Evolutionary conservation across 2,113 vertebrate species (phyloP), one percentile per base, ranked within the genome.

Genomic region (Phalacrocorax aristotelis): DNA sequence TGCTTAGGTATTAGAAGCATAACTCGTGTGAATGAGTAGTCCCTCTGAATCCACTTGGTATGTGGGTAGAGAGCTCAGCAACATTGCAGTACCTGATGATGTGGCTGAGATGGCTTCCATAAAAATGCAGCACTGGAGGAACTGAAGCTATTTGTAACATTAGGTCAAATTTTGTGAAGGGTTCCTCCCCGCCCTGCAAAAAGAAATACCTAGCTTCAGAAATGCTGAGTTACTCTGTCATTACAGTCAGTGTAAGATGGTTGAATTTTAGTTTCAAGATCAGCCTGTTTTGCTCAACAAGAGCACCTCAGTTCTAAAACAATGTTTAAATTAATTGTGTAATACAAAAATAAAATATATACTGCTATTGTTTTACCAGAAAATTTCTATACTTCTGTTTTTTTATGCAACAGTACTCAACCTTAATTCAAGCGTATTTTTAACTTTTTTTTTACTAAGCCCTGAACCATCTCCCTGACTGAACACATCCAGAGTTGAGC

Each of bases 21-120:
- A n/a, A 23, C 14, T 52, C 1, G 2, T 18, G 15, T 61, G 2
- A 44, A 48, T 4, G 15, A 44, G 13, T n/a, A 3, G 15, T 70
- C 29, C 38, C 14, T 75, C 38, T 64, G 38, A 51, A 17, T 27
- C 32, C 4, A 1, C 25, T 42, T 71, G 46, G 23, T 64, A 21
- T 5, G 1, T 6, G 26, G 75, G 19, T 10, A 32, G 30, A 51
- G 42, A 79, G 32, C 19, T 85, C 69, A 36, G 55, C 2, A 2
- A 29, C 6, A 7, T 15, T 81, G 32, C 8, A 6, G 49, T 68
- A 23, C 7, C 27, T 74, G 34, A 9, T 54, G 57, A 32, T 34
- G 48, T 51, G 42, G 32, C 22, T 64, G 70, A 71, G 44, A 22
- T 48, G 57, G n/a, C 52, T 85, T 88, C 55, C 4, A 3, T 85